A percentile compares a stretch with the other conserved stretches of the same genome.
Conservation (phyloP, 2,888 invertebrate species). For the Steinernema carpocapsae region DNA sequence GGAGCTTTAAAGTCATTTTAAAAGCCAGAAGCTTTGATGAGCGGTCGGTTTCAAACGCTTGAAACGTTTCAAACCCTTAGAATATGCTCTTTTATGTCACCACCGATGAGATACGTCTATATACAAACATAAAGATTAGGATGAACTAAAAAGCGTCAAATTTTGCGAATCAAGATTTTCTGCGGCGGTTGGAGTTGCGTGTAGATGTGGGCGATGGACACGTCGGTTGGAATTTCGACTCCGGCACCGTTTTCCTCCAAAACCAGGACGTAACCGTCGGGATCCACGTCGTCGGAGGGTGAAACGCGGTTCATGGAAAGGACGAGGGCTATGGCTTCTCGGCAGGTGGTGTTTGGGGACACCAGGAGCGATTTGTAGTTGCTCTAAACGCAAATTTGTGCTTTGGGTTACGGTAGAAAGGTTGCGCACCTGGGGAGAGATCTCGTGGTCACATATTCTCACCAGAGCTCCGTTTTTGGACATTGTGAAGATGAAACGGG, state of each 20-base stretch:
- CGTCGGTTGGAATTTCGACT: conserved; percentile 57
- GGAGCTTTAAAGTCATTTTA: too few species aligned
- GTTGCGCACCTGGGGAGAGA: conserved; percentile 78
- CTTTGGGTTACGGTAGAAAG: background rate
- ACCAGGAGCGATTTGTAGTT: conserved; percentile 66
- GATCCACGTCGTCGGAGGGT: conserved; percentile 30
- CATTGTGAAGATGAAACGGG: conserved; percentile 83
- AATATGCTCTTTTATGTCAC: background rate
- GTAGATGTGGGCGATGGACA: conserved; percentile 53
- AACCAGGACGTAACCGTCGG: conserved; percentile 36
- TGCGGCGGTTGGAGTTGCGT: conserved; percentile 48
- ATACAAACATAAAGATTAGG: background rate
- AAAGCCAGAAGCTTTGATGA: too few species aligned
- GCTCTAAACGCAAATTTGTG: conserved; percentile 48
- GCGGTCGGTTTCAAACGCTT: too few species aligned
- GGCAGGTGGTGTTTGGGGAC: conserved; percentile 51
- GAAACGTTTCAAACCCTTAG: background rate
- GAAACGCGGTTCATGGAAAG: conserved; percentile 52
- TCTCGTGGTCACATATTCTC: conserved; percentile 86
- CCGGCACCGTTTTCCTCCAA: conserved; percentile 34
- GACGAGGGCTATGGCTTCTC: conserved; percentile 55
- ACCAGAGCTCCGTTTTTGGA: conserved; percentile 84
- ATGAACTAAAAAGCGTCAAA: conserved; percentile 28
- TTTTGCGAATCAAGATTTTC: conserved; percentile 55
- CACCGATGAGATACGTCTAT: conserved; percentile 17